Evolutionary conservation across 30 jellyfish, hydroid and myxozoan species (phyloP), one percentile per base, ranked within the genome.

Genomic region (Pelagia noctiluca): DNA sequence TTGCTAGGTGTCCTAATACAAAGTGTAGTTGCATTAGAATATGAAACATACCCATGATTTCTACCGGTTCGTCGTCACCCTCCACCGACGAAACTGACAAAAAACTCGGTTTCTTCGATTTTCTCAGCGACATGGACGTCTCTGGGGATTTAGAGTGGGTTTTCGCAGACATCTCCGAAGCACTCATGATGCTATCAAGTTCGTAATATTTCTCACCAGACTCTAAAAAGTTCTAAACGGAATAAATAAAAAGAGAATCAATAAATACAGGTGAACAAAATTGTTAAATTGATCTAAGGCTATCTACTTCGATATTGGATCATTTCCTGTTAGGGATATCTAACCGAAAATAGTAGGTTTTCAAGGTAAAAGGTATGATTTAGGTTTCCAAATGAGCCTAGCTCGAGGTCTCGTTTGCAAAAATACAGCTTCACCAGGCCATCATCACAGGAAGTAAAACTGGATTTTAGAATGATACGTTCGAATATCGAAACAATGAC

Each of bases 151-250:
- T 82, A 3, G 75, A 34, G 57, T 57, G 92, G 7, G 49, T 53
- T 22, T 72, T 19, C 35, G 63, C 75, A 0, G 82, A 48, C 13
- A 84, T 26, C 0, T 89, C 96, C n/a, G 92, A 57, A 2, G 96
- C 90, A 42, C 87, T 80, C 60, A 78, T 54, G 22, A 92, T 24
- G 22, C 93, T 72, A 48, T 80, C 85, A 46, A 85, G 19, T 67
- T 78, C 96, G 47, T 74, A 92, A 47, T 63, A 85, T 64, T 84
- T 76, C 50, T 85, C 98, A 5, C 98, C 98, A 70, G 88, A 76
- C 29, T 79, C 98, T 28, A 78, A 88, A 82, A 85, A 92, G 37
- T 86, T 82, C 98, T 92, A 75, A 29, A n/a, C n/a, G n/a, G 54
- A 48, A 26, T 5, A 10, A 12, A 65, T 18, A 82, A 35, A 81